Percentiles rank a stretch among this genome's conserved stretches.
These are phyloP conservation scores for Dexiosoma caninum DNA, from an alignment of 2,888 invertebrate genomes.

Conservation along the genomic window DNA sequence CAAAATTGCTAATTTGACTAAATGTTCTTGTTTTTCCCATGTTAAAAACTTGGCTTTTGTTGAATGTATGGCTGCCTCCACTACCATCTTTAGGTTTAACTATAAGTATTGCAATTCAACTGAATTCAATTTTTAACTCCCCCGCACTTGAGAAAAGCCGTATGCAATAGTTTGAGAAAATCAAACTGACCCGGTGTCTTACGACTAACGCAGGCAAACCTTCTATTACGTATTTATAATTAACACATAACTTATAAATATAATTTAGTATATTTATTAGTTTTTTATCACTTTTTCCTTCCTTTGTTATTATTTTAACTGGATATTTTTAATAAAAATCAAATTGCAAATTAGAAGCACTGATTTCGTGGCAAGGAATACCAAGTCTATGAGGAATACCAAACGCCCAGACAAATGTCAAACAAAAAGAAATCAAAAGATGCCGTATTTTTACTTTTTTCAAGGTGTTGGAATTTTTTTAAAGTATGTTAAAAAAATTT, in stretches of 20 bases:
- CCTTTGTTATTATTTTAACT: background rate
- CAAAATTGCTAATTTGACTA: constrained; percentile 89
- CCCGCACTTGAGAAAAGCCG: constrained; percentile 8
- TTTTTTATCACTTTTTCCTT: background rate
- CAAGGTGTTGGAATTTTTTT: too few relatives aligned
- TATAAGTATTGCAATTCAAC: background rate
- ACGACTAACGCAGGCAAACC: background rate
- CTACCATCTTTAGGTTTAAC: constrained; percentile 27
- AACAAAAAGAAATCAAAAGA: background rate
- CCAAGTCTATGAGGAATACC: too few relatives aligned
- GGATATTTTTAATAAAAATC: background rate
- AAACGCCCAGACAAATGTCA: constrained; percentile 55
- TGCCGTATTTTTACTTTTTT: constrained; percentile 2
- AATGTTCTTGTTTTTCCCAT: constrained; percentile 88
- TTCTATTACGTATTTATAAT: background rate
- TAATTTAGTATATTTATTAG: background rate
- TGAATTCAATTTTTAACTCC: constrained; percentile 12
- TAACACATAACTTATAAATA: background rate
- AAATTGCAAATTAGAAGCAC: background rate
- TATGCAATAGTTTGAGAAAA: background rate
- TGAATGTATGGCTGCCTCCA: constrained; percentile 30
- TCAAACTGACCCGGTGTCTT: constrained; percentile 51
- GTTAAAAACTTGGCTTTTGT: constrained; percentile 77
- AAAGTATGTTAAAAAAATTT: too few relatives aligned
- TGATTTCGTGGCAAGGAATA: constrained; percentile 51